These are phyloP conservation scores for Artibeus jamaicensis DNA, from an alignment of 2,797 vertebrate genomes.

Conservation along the genomic window DNA sequence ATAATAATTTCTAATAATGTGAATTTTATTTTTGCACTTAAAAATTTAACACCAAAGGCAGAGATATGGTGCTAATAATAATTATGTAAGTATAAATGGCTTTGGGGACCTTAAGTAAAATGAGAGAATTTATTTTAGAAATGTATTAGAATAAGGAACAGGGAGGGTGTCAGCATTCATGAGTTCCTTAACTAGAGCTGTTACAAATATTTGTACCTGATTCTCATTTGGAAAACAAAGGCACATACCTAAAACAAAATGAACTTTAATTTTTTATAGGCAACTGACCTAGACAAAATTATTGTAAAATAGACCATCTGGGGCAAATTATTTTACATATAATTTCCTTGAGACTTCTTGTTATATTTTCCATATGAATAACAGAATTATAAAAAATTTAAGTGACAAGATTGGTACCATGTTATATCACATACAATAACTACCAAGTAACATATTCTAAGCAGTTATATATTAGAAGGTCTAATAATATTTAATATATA, in stretches of 20 bases:
- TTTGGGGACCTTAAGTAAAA: conserved; percentile 57
- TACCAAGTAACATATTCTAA: not conserved
- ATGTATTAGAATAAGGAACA: conserved; percentile 41
- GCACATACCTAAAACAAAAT: not conserved
- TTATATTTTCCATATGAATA: conserved; percentile 28
- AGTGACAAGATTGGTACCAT: not conserved
- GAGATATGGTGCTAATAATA: conserved; percentile 53
- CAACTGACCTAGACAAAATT: conserved; percentile 22
- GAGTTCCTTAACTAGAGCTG: not conserved
- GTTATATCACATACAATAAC: not conserved
- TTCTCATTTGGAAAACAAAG: conserved; percentile 33
- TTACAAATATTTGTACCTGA: conserved; percentile 18
- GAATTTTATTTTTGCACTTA: conserved; percentile 61
- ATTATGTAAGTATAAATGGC: conserved; percentile 63
- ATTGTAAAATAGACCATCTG: not conserved
- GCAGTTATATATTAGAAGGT: not conserved
- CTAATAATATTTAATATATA: not conserved
- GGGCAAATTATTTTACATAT: not conserved
- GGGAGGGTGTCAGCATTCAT: not conserved
- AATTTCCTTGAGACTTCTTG: not conserved
- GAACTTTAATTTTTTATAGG: conserved; percentile 3
- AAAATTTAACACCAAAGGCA: conserved; percentile 54
- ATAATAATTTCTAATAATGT: not conserved
- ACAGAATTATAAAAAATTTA: not conserved
- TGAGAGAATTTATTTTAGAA: conserved; percentile 62